These are phyloP conservation scores for Columba guinea DNA, from an alignment of 2,797 vertebrate genomes.

Conservation along the genomic window DNA sequence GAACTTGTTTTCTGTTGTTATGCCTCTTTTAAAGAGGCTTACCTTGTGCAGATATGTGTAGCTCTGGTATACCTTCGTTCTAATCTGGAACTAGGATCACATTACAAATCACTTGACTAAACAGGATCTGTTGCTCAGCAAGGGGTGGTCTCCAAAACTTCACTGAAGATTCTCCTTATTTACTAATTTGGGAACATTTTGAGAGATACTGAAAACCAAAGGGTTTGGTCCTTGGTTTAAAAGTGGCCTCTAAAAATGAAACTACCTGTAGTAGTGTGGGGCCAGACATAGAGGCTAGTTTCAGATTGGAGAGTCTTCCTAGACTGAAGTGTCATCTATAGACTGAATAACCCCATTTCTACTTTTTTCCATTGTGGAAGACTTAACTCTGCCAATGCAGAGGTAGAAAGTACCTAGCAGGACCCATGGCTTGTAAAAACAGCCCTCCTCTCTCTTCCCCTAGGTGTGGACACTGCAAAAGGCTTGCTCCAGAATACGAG, in stretches of 20 bases:
- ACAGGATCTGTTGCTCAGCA: not conserved
- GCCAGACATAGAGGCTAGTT: not conserved
- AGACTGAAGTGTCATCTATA: not conserved
- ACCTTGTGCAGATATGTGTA: not conserved
- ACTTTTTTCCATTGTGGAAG: not conserved
- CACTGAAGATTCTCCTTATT: not conserved
- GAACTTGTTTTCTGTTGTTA: not conserved
- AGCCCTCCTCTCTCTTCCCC: not conserved
- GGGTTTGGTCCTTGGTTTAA: not conserved
- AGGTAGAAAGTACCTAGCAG: not conserved
- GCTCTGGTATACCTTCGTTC: not conserved
- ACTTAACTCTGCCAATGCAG: not conserved
- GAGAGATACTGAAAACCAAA: not conserved
- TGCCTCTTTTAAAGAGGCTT: not conserved
- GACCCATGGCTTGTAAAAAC: not conserved
- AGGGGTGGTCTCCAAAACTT: not conserved
- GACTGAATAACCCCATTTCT: not conserved
- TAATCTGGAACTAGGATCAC: not conserved
- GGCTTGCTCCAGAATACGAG: conserved; percentile 94
- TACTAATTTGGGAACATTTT: not conserved
- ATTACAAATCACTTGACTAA: not conserved
- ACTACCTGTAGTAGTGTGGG: not conserved
- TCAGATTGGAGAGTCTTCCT: not conserved
- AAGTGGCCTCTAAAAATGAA: not conserved
- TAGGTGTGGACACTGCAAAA: conserved; percentile 98